Conservation (phyloP, 2,797 vertebrate species). For the Sebastes itinus region DNA sequence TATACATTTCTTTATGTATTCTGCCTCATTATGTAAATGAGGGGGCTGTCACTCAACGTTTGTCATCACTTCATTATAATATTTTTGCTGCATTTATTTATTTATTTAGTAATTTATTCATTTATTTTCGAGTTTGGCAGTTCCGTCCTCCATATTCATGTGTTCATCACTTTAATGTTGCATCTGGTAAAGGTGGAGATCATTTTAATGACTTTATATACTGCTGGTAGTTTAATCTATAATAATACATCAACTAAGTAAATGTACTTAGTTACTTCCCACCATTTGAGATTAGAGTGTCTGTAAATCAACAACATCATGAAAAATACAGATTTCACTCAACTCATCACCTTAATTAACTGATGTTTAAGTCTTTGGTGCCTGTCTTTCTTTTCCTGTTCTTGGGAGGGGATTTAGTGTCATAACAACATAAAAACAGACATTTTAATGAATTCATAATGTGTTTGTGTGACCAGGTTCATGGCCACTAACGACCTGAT, state of each 20-base stretch:
- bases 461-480: conserved; percentile 81
- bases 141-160: no score
- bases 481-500: conserved; percentile 98
- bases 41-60: no score
- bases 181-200: no score
- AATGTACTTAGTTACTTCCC: not conserved
- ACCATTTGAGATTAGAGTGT: no score
- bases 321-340: not conserved
- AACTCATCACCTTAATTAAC: not conserved
- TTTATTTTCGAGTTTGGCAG: no score
- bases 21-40: no score
- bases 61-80: no score
- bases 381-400: not conserved
- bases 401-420: not conserved
- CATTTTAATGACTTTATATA: not conserved
- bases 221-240: no score
- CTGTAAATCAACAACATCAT: not conserved
- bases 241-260: not conserved
- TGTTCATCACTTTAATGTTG: no score
- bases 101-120: no score
- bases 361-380: not conserved
- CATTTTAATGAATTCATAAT: not conserved
- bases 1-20: no score
- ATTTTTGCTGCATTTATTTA: no score
- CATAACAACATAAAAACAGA: not conserved